Evolutionary conservation across 2,888 invertebrate genomes (phyloP), one percentile per base, ranked within the genome.

Genomic region (Punctoribates punctum): DNA sequence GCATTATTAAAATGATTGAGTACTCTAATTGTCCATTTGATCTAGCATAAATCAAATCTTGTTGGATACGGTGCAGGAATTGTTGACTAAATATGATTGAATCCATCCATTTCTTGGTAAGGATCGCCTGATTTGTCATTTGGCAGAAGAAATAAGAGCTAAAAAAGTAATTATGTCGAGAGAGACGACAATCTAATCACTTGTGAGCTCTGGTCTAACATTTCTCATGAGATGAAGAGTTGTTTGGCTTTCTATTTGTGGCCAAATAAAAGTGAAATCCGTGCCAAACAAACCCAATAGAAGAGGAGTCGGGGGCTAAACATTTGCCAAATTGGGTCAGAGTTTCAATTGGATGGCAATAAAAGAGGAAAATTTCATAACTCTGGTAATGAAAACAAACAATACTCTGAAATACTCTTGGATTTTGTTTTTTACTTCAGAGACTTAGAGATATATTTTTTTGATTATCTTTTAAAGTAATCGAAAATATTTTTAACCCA

Each of bases 201-300:
- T 27, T 60, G 29, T 60, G 29, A 60, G 60, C 60, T 60, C 60
- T 27, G 60, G 17, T 15, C 27, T 27, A 60, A 27, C 29, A 60
- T 29, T 15, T 60, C 60, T 60, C 60, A 60, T 11, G 60, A 60
- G 60, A 60, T 60, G 60, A 60, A 27, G 27, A 60, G 23, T 60
- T 60, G 27, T 15, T 60, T 13, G 29, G 27, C 3, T 27, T 60
- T 60, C 23, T 11, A 23, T 60, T 60, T 60, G 60, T 54, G 20
- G 5, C 3, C n/a, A 54, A 54, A 54, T 20, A 8, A 54, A 20
- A 54, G 54, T 54, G 20, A 54, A 4, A 20, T 54, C 6, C 20
- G 3, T 8, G 4, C 34, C 5, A 54, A 20, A 20, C n/a, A 54
- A 20, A 54, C n/a, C 54, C 8, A 17, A 54, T 54, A 54, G n/a